Evolutionary conservation across 1,140 invertebrate species (phyloP), one percentile per base, ranked within the genome.

Genomic region (Hormaphis cornu): DNA sequence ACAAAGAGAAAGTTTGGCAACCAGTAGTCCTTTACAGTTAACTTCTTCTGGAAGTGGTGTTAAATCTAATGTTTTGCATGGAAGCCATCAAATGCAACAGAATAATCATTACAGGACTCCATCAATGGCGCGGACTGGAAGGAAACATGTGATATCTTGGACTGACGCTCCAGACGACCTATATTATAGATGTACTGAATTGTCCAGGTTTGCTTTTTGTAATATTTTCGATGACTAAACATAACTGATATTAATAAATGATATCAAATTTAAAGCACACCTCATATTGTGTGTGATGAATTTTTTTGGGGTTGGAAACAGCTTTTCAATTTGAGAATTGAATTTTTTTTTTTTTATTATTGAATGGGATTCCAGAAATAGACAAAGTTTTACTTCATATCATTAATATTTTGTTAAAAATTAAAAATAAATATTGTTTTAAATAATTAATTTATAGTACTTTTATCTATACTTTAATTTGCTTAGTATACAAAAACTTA

Each of bases 101-200:
- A 22, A 28, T 14, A 46, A 24, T 18, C 24, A 48, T 46, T 33
- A 48, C 10, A 30, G 61, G 10, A 66, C 61, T 33, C 61, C 61
- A 0, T 66, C 61, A 9, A 66, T 66, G 61, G 30, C 54, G 6
- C 42, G 85, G 73, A 84, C 83, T 63, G 83, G 83, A 7, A 83
- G 90, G 16, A 92, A 93, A 75, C 91, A 93, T 81, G 90, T 95
- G 52, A 93, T 97, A 75, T 95, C 92, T 75, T 97, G 93, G 93
- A 93, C 95, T 87, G 94, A 97, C 81, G 94, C 94, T 52, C 94
- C 94, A 5, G 94, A 97, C 79, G 94, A 98, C 81, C 88, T 97
- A 59, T 97, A 95, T 80, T 97, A 96, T 81, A 85, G 90, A 76
- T 91, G 92, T 71, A 93, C 90, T 37, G 89, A 91, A 74, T 82